A percentile compares a stretch with the other conserved stretches of the same genome.
Evolutionary conservation across 92 coral and sea anemone genomes (phyloP).

Genomic region (Muricea muricata): DNA sequence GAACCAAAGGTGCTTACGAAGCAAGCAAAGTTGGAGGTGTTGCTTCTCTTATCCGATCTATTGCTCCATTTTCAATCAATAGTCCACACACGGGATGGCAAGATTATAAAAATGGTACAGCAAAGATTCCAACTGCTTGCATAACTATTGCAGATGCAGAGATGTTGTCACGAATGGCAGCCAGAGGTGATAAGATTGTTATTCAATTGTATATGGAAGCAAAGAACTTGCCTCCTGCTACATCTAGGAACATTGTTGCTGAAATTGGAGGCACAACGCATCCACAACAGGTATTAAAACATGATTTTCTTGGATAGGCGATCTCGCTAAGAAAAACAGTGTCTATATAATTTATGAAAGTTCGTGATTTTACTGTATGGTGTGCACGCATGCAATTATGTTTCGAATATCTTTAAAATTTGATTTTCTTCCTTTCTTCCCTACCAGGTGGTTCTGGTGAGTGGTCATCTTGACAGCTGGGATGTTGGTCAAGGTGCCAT

Average conservation of each 20-base stretch:
- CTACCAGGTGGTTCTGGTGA: constrained; percentile 96
- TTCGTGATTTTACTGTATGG: too few relatives aligned
- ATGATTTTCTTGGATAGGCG: too few relatives aligned
- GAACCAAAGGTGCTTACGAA: constrained; percentile 72
- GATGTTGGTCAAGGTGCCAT: constrained; percentile 99
- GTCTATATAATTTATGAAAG: too few relatives aligned
- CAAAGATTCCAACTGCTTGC: constrained; percentile 94
- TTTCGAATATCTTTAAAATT: too few relatives aligned
- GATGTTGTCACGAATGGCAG: constrained; percentile 95
- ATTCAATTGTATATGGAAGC: constrained; percentile 87
- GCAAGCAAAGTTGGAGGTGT: constrained; percentile 90
- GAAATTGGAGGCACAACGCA: constrained; percentile 83
- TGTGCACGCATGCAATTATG: too few relatives aligned
- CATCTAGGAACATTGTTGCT: constrained; percentile 92
- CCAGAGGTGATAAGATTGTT: constrained; percentile 83
- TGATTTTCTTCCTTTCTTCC: too few relatives aligned
- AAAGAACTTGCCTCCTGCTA: constrained; percentile 59
- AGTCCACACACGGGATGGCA: constrained; percentile 99
- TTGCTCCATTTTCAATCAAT: constrained; percentile 93
- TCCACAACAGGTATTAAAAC: constrained; percentile 96
- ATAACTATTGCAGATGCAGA: constrained; percentile 98
- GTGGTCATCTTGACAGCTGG: constrained; percentile 99
- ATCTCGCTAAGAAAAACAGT: too few relatives aligned
- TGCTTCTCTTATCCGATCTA: constrained; percentile 89
- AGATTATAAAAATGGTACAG: constrained; percentile 70